These are phyloP conservation scores for Spilosoma lubricipeda DNA, from an alignment of 2,888 invertebrate species.

Conservation along the genomic window DNA sequence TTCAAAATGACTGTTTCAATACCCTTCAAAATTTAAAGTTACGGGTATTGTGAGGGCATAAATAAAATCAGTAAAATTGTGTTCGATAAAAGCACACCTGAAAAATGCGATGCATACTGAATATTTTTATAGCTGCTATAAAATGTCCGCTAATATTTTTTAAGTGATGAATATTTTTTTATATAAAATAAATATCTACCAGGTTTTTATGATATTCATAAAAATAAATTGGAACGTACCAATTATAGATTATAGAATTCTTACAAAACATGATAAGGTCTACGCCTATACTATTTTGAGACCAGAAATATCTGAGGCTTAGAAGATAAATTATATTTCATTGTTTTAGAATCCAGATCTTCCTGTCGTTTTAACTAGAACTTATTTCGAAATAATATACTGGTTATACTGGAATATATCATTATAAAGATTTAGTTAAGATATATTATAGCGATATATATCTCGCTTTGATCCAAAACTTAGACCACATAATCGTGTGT, in stretches of 20 bases:
- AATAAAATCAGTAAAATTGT: background rate
- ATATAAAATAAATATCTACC: background rate
- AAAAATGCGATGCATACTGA: background rate
- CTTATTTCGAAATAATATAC: background rate
- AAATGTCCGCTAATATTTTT: background rate
- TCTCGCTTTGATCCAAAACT: slow-evolving; percentile 26
- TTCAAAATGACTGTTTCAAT: background rate
- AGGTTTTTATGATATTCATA: background rate
- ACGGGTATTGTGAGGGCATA: background rate
- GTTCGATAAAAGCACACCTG: background rate
- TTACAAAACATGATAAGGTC: too few species aligned
- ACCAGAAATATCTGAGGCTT: background rate
- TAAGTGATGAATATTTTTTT: background rate
- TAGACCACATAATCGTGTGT: slow-evolving; percentile 35
- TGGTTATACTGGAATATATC: too few species aligned
- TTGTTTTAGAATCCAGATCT: background rate
- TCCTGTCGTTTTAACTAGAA: background rate
- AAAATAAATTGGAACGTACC: background rate
- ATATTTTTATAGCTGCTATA: background rate
- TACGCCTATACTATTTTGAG: background rate
- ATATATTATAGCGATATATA: background rate
- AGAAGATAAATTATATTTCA: background rate
- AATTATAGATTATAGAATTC: background rate
- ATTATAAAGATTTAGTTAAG: background rate
- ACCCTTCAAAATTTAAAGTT: background rate